These are phyloP conservation scores for Urosaurus nigricauda DNA, from an alignment of 2,797 vertebrate genomes.

Conservation along the genomic window DNA sequence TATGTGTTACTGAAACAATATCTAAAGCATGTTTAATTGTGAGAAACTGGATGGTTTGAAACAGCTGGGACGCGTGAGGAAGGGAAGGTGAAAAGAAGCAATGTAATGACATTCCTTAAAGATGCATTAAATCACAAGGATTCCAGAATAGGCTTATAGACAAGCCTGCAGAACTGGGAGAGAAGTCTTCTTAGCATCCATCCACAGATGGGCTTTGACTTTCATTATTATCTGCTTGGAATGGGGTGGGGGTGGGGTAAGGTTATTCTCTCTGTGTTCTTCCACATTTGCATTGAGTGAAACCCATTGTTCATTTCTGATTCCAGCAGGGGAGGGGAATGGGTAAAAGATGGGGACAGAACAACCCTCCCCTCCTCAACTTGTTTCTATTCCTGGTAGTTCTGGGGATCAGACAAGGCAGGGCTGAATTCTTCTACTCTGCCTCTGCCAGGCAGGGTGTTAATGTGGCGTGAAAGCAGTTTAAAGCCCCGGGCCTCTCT, in stretches of 20 bases:
- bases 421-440: slow-evolving; percentile 26
- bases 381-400: slow-evolving; percentile 3
- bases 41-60: slow-evolving; percentile 20
- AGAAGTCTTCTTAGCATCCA: slow-evolving; percentile 66
- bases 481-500: slow-evolving; percentile 53
- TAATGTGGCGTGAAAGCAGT: slow-evolving; percentile 70
- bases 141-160: slow-evolving; percentile 72
- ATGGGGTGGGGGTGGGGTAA: slow-evolving; percentile 9
- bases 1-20: slow-evolving; percentile 38
- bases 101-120: slow-evolving; percentile 62
- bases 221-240: slow-evolving; percentile 56
- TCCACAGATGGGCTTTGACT: slow-evolving; percentile 66
- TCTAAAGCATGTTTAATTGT: slow-evolving; percentile 52
- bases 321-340: not conserved
- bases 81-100: slow-evolving; percentile 1
- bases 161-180: slow-evolving; percentile 68
- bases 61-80: slow-evolving; percentile 16
- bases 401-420: slow-evolving; percentile 35
- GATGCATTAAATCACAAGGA: slow-evolving; percentile 66
- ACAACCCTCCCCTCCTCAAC: not conserved
- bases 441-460: slow-evolving; percentile 54
- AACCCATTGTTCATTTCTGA: not conserved
- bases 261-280: slow-evolving; percentile 29
- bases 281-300: slow-evolving; percentile 16
- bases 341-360: slow-evolving; percentile 40